phyloP scores from a whole-genome alignment of 2,113 vertebrate genomes.

The Pterophyllum scalare region DNA sequence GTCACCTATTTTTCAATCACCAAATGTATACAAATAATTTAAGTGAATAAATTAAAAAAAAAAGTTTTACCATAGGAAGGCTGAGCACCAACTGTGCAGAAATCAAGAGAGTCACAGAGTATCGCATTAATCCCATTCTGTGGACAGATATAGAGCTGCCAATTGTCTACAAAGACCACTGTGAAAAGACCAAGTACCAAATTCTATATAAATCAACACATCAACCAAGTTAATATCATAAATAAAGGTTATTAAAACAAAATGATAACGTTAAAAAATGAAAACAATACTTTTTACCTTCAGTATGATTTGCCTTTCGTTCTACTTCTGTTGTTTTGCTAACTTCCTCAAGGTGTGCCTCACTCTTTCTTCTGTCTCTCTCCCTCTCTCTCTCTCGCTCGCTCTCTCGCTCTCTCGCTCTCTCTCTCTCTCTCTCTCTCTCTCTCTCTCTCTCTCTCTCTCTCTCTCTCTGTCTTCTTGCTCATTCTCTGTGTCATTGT shows the following conservation, averaged over 20 bases:
- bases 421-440: slow-evolving; percentile 1
- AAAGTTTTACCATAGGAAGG: slow-evolving; percentile 57
- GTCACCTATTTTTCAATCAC: neutral
- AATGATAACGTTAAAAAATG: neutral
- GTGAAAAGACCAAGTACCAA: neutral
- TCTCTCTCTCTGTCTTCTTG: slow-evolving; percentile 7
- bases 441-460: slow-evolving; percentile 18
- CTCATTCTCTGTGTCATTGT: slow-evolving; percentile 61
- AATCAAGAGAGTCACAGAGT: slow-evolving; percentile 25
- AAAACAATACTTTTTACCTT: slow-evolving; percentile 48
- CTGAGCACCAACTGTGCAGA: slow-evolving; percentile 25
- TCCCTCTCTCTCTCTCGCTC: slow-evolving; percentile 14
- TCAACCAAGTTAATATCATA: neutral
- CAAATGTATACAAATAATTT: neutral
- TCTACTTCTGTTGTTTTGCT: slow-evolving; percentile 27
- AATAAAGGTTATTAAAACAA: neutral
- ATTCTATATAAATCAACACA: neutral
- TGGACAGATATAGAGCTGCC: neutral
- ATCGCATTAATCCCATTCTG: slow-evolving; percentile 62
- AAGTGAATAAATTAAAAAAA: neutral
- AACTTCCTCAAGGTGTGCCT: slow-evolving; percentile 44
- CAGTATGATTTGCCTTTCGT: neutral
- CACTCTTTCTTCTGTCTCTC: slow-evolving; percentile 2
- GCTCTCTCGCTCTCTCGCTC: neutral
- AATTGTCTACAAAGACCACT: neutral